Evolutionary conservation across 2,888 invertebrate species (phyloP), one percentile per base, ranked within the genome.

Genomic region (Orthosia gracilis): DNA sequence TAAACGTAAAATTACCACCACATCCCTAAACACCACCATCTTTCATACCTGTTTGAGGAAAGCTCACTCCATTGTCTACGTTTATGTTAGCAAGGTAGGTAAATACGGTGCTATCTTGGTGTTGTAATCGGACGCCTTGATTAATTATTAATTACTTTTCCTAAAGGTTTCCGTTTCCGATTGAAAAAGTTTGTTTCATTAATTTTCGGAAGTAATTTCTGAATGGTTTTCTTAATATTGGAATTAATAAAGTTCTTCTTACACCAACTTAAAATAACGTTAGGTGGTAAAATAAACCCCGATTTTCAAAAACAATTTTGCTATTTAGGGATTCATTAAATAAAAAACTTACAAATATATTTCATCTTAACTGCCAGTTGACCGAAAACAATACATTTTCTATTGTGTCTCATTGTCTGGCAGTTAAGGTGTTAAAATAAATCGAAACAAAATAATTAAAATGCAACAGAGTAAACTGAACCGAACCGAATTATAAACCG

Each of bases 91-190:
- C n/a, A 54, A 76, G 69, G n/a, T 52, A 31, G 12, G n/a, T 31
- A 49, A 57, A 67, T 74, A 13, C 54, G 18, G 54, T 23, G 52
- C 26, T 73, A 77, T 80, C 68, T 80, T 57, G 47, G 69, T 52
- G 67, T 70, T 83, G 68, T 79, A 84, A 84, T 78, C 67, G 49
- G 68, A 55, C 69, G 76, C 49, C 69, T 82, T 78, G 62, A 80
- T 80, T 79, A 83, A 80, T 80, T 79, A 83, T 85, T 86, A 77
- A 86, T 85, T 83, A 81, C 69, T 76, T 83, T 83, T 80, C 73
- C 73, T 73, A 64, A 72, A 69, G 21, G 31, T 84, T 80, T 78
- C 73, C 45, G 40, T 83, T 80, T 78, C 74, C 65, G 68, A 70
- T 69, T 72, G 67, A 31, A 13, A 49, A 70, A 72, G 59, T 68